These are phyloP conservation scores for Pyrrhia umbra DNA, from an alignment of 2,888 invertebrate species.

Conservation along the genomic window DNA sequence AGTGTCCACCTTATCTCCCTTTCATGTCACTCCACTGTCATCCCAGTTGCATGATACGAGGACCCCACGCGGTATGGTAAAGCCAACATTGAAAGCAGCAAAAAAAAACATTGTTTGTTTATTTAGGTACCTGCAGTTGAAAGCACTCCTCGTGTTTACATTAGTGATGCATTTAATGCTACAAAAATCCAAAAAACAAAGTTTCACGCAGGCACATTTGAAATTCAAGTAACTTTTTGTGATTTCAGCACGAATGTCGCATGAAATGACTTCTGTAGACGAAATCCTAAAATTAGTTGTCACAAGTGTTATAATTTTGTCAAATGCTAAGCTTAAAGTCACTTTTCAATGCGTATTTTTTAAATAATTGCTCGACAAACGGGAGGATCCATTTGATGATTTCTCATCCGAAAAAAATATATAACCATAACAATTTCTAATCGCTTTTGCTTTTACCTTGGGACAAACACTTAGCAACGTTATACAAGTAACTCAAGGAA, in stretches of 20 bases:
- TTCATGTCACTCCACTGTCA: background rate
- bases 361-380: too few relatives aligned
- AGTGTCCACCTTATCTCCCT: too few relatives aligned
- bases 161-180: conserved; percentile 18
- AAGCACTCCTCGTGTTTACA: background rate
- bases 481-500: conserved; percentile 39
- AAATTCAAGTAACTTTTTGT: conserved; percentile 3
- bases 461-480: conserved; percentile 18
- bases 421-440: background rate
- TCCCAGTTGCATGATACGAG: background rate
- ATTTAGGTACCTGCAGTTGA: background rate
- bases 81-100: background rate
- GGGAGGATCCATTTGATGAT: too few relatives aligned
- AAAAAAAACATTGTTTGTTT: background rate
- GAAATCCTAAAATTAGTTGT: conserved; percentile 12
- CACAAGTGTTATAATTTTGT: conserved; percentile 19
- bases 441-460: conserved; percentile 3
- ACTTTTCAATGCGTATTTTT: too few relatives aligned
- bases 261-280: conserved; percentile 10
- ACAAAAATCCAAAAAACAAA: conserved; percentile 17
- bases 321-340: too few relatives aligned
- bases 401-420: background rate
- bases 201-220: conserved; percentile 18
- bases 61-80: background rate
- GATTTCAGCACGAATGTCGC: conserved; percentile 6